Evolutionary conservation across 2,113 vertebrate species (phyloP).

Genomic region (Onychostoma macrolepis): DNA sequence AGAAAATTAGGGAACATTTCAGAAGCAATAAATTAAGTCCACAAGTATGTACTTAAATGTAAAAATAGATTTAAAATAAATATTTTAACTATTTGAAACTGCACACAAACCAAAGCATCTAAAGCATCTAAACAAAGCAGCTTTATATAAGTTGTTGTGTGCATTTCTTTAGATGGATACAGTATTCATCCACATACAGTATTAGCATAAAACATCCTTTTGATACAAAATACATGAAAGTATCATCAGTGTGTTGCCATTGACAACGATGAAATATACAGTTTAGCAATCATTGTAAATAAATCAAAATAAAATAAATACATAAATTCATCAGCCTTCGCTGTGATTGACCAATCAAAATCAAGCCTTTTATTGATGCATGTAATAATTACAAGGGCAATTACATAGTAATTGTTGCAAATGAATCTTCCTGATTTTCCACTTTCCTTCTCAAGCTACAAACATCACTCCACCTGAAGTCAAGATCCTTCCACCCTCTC

Average conservation of each 20-base stretch:
- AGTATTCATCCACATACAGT: background rate
- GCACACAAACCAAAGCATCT: background rate
- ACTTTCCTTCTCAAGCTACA: background rate
- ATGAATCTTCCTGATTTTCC: background rate
- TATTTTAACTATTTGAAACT: no score
- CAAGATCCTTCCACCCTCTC: slow-evolving; percentile 75
- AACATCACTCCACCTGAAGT: slow-evolving; percentile 57
- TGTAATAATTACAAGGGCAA: background rate
- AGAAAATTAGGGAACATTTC: background rate
- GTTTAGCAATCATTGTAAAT: background rate
- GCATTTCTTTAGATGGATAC: background rate
- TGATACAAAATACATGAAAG: background rate
- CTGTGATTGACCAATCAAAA: background rate
- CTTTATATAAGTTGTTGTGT: background rate
- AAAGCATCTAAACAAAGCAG: background rate
- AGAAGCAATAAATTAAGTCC: background rate
- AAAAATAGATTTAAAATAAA: no score
- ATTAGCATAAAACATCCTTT: background rate
- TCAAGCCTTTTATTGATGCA: background rate
- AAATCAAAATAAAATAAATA: background rate
- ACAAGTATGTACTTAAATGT: background rate
- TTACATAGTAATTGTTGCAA: background rate
- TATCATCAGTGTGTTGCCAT: background rate
- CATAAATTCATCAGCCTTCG: background rate
- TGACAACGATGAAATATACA: background rate